Evolutionary conservation across 1,140 invertebrate genomes (phyloP).

Genomic region (Drosophila tropicalis): DNA sequence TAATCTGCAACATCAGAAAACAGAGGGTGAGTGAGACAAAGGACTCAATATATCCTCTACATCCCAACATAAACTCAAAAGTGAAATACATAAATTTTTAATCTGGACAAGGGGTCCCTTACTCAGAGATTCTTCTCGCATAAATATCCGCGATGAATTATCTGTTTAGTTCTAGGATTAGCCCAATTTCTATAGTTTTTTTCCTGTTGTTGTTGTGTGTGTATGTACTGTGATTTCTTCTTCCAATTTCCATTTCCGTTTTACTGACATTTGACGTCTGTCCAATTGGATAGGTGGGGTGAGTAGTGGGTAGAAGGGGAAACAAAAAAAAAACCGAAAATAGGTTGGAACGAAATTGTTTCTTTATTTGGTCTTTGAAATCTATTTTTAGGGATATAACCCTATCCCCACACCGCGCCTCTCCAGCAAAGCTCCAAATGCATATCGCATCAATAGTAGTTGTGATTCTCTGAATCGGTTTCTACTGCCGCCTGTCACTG

Average conservation of each 20-base stretch:
- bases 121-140: too few species aligned
- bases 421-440: conserved; percentile 39
- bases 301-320: too few species aligned
- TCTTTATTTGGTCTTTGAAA: conserved; percentile 49
- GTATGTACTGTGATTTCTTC: background rate
- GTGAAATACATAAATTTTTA: too few species aligned
- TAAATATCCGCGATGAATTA: too few species aligned
- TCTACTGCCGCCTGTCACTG: conserved; percentile 44
- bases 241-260: conserved; percentile 24
- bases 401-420: too few species aligned
- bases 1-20: background rate
- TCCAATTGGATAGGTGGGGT: background rate
- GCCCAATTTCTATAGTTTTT: background rate
- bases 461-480: conserved; percentile 21
- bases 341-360: conserved; percentile 53
- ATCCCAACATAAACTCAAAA: too few species aligned
- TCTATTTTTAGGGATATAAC: conserved; percentile 40
- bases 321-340: conserved; percentile 29
- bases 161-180: background rate
- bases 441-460: conserved; percentile 34
- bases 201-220: background rate
- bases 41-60: too few species aligned
- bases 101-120: too few species aligned
- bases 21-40: background rate
- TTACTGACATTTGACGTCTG: conserved; percentile 34